Evolutionary conservation across 2,888 invertebrate species (phyloP).

Genomic region (Polia nebulosa): DNA sequence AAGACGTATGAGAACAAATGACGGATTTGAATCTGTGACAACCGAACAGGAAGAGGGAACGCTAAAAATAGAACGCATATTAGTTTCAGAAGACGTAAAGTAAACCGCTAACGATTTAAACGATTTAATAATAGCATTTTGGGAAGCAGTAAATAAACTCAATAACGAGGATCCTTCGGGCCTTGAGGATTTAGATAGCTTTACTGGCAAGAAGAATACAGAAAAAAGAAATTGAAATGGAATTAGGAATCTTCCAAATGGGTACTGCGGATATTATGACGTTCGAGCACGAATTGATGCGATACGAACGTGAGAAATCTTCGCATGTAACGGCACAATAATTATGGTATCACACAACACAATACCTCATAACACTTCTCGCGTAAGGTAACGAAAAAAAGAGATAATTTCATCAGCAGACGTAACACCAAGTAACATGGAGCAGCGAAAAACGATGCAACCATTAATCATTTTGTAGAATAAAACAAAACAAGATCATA

Average conservation of each 20-base stretch:
- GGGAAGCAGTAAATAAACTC: slow-evolving; percentile 25
- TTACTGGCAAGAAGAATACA: not conserved
- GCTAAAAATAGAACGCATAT: slow-evolving; percentile 70
- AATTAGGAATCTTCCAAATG: slow-evolving; percentile 14
- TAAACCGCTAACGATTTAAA: slow-evolving; percentile 64
- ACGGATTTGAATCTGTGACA: slow-evolving; percentile 76
- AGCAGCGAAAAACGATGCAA: slow-evolving; percentile 53
- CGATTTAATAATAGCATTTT: slow-evolving; percentile 40
- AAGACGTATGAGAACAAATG: slow-evolving; percentile 69
- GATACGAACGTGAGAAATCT: slow-evolving; percentile 38
- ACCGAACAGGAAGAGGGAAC: slow-evolving; percentile 77
- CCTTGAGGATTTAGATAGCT: slow-evolving; percentile 12
- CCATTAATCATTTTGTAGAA: slow-evolving; percentile 59
- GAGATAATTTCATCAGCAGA: slow-evolving; percentile 55
- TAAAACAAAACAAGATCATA: slow-evolving; percentile 61
- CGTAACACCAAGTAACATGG: slow-evolving; percentile 53
- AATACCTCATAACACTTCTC: slow-evolving; percentile 48
- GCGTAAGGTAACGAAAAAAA: slow-evolving; percentile 46
- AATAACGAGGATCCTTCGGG: slow-evolving; percentile 14
- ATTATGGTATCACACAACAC: slow-evolving; percentile 43
- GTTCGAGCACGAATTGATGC: slow-evolving; percentile 2
- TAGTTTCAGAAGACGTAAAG: slow-evolving; percentile 65
- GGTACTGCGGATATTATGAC: slow-evolving; percentile 15
- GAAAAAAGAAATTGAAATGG: not conserved
- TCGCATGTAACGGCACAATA: slow-evolving; percentile 36